Percentiles rank a stretch among this genome's conserved stretches.
These are phyloP conservation scores for Martes martes DNA, from an alignment of 2,113 vertebrate species.

Conservation along the genomic window DNA sequence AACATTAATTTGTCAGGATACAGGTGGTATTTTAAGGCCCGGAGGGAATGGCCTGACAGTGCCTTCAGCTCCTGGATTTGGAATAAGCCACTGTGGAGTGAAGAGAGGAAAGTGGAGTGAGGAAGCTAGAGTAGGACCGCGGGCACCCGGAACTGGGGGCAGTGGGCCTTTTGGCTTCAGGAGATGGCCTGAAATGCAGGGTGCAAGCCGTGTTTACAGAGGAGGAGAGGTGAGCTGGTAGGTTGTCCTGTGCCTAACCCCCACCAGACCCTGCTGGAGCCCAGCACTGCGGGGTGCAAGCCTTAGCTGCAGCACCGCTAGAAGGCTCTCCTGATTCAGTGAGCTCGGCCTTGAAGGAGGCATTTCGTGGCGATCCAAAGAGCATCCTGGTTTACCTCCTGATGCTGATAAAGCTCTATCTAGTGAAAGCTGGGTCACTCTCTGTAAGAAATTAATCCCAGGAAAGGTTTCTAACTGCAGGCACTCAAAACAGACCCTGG, in stretches of 20 bases:
- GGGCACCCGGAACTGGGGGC: not conserved
- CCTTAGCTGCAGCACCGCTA: not conserved
- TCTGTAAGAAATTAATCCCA: conserved; percentile 1
- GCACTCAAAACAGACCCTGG: not conserved
- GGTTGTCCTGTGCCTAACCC: not conserved
- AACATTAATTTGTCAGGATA: not conserved
- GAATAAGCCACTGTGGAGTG: accelerated
- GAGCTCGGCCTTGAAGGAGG: not conserved
- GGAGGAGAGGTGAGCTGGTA: no score
- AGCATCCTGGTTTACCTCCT: not conserved
- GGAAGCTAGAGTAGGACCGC: not conserved
- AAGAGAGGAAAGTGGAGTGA: accelerated
- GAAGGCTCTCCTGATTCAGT: accelerated
- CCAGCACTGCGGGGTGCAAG: not conserved
- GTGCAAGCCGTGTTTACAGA: accelerated
- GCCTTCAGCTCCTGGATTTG: not conserved
- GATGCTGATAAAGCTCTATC: accelerated
- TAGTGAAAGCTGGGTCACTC: no score
- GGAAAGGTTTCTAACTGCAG: conserved; percentile 32
- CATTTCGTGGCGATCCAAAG: not conserved
- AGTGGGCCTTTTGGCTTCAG: not conserved
- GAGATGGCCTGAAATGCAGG: not conserved
- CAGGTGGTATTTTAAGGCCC: not conserved
- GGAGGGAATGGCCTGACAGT: accelerated
- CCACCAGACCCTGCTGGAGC: not conserved